Base-by-base conservation (phyloP, 2,797 vertebrate species). In the Simalia tracyae region DNA sequence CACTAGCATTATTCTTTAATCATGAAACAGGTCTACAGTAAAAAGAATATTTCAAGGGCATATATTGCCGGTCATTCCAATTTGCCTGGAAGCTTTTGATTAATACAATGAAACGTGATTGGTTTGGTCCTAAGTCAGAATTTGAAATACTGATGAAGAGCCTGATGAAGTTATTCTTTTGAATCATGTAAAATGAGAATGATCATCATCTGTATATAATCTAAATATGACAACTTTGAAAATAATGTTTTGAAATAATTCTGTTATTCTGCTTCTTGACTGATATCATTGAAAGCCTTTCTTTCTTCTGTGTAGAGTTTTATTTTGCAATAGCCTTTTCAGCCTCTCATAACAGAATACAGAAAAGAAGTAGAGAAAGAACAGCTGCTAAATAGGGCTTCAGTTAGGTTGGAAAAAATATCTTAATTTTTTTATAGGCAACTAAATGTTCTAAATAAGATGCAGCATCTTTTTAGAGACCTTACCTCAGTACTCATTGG, bases 101-200 rank as follows among this genome's bases (percentile, higher is more conserved):
- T 88, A 72, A 90, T 42, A 87, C 60, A 88, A 56, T 76, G 42
- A 84, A 50, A 61, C 42, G 54, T 14, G 66, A 90, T 84, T 24
- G 66, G 66, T 87, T 93, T 91, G 89, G 68, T 61, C 88, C 88
- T 90, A 88, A 93, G 17, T 46, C 84, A 68, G 61, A 28, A 84
- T 91, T 68, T 91, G 84, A 91, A 68, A 66, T 54, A 81, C 36
- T 61, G 72, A 84, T 24, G 28, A 90, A 87, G 60, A 88, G 54
- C 28, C 54, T 68, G 12, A 2, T 88, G 36, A 42, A 36, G n/a
- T 87, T 63, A 81, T 14, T 81, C 84, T 36, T 81, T 8, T 66
- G 90, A 93, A 87, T 61, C 31, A 8, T 87, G 54, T 93, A 84
- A 85, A 88, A 61, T 36, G 72, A 85, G 54, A 84, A 36, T 84